These are phyloP conservation scores for Leptura quadrifasciata DNA, from an alignment of 2,888 invertebrate genomes.

Conservation along the genomic window DNA sequence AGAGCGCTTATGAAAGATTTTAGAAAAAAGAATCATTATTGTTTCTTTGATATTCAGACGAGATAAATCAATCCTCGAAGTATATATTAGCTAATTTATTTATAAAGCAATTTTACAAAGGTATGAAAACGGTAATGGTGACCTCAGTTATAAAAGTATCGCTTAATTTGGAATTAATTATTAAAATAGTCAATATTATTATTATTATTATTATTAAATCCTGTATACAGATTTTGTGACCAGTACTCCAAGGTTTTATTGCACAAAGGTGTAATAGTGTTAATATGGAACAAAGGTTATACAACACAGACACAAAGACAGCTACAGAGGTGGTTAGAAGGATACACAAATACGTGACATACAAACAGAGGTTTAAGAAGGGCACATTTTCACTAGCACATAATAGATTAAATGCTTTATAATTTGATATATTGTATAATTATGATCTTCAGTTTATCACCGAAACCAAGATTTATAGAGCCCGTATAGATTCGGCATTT, in stretches of 20 bases:
- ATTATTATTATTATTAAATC: too few species aligned
- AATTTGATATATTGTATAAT: not conserved
- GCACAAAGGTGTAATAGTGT: constrained; percentile 52
- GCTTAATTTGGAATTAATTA: too few species aligned
- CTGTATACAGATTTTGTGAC: constrained; percentile 47
- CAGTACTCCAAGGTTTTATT: constrained; percentile 55
- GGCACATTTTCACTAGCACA: not conserved
- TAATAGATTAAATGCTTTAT: not conserved
- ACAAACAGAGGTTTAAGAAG: constrained; percentile 20
- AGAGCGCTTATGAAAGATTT: too few species aligned
- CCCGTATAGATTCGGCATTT: too few species aligned
- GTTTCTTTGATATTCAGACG: too few species aligned
- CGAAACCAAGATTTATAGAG: not conserved
- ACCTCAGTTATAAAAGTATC: too few species aligned
- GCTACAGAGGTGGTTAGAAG: constrained; percentile 33
- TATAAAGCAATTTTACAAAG: too few species aligned
- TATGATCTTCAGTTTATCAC: not conserved
- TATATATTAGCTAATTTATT: too few species aligned
- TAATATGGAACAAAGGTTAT: constrained; percentile 54
- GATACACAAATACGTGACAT: constrained; percentile 45
- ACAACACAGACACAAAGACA: constrained; percentile 51
- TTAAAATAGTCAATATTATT: too few species aligned
- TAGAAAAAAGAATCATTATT: too few species aligned
- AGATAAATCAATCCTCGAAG: too few species aligned
- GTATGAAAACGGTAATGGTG: too few species aligned